phyloP scores from a whole-genome alignment of 2,113 vertebrate genomes.

The Hipposideros armiger region DNA sequence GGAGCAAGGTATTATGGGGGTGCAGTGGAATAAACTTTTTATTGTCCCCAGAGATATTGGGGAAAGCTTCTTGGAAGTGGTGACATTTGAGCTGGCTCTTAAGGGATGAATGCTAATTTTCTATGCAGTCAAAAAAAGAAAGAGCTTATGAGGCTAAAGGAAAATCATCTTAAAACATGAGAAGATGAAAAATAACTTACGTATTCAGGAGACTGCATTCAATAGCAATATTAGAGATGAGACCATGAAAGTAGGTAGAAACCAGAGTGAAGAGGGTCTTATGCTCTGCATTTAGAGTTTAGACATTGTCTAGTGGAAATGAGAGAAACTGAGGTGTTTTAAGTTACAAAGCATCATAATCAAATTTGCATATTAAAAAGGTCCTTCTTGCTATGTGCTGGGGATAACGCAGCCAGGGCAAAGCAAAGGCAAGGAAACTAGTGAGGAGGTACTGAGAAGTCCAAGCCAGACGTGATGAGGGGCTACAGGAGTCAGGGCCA shows the following conservation, averaged over 20 bases:
- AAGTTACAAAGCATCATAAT: not conserved
- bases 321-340: not conserved
- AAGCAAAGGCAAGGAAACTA: not conserved
- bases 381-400: not conserved
- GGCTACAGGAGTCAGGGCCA: fast-evolving
- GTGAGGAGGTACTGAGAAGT: not conserved
- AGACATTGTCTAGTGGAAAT: not conserved
- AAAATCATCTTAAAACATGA: constrained; percentile 28
- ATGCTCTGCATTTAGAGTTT: not conserved
- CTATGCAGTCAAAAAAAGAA: not conserved
- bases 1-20: not conserved
- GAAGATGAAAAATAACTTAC: not conserved
- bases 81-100: constrained; percentile 6
- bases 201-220: not conserved
- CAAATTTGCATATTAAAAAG: not conserved
- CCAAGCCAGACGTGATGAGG: fast-evolving
- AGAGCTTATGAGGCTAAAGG: not conserved
- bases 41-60: not conserved
- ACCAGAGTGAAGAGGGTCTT: not conserved
- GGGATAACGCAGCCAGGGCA: not conserved
- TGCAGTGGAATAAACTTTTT: not conserved
- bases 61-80: not conserved
- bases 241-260: not conserved
- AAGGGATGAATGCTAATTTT: constrained; percentile 17
- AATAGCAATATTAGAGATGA: not conserved